Conservation (phyloP, 2,797 vertebrate genomes). For the Typhlichthys eigenmanni region DNA sequence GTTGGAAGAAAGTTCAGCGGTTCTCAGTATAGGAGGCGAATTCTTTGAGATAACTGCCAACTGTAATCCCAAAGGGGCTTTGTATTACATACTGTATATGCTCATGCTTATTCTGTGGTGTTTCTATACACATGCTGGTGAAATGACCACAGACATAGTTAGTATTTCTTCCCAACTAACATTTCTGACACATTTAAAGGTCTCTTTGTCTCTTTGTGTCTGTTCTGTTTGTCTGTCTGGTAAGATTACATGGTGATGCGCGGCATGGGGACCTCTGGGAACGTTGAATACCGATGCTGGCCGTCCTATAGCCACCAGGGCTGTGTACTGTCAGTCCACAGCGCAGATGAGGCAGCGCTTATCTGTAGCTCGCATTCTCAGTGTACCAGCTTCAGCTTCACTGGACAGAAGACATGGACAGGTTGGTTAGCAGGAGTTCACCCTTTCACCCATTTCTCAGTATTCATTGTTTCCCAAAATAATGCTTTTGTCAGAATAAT, state of each 20-base stretch:
- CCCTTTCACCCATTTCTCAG: too few species aligned
- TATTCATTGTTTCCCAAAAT: neutral
- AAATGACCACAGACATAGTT: neutral
- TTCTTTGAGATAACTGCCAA: neutral
- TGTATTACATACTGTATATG: too few species aligned
- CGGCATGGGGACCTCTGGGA: conserved; percentile 75
- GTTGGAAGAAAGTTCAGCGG: conserved; percentile 25
- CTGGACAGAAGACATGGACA: conserved; percentile 83
- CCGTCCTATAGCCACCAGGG: conserved; percentile 86
- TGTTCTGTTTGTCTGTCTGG: conserved; percentile 29
- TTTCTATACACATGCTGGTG: too few species aligned
- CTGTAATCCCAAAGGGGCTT: neutral
- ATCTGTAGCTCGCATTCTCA: conserved; percentile 82
- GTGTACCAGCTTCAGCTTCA: conserved; percentile 83
- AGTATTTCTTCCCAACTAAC: neutral
- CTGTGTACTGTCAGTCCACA: conserved; percentile 85
- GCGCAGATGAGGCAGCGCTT: conserved; percentile 77
- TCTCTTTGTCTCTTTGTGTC: conserved; percentile 30
- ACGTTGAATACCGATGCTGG: conserved; percentile 85
- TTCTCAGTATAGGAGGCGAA: conserved; percentile 6
- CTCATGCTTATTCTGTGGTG: too few species aligned
- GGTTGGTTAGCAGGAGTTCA: conserved; percentile 71
- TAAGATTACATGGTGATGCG: conserved; percentile 81
- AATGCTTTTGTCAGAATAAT: neutral
- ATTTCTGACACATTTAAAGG: neutral